These are phyloP conservation scores for Charaxes varanes DNA, from an alignment of 1,140 invertebrate species.

Conservation along the genomic window DNA sequence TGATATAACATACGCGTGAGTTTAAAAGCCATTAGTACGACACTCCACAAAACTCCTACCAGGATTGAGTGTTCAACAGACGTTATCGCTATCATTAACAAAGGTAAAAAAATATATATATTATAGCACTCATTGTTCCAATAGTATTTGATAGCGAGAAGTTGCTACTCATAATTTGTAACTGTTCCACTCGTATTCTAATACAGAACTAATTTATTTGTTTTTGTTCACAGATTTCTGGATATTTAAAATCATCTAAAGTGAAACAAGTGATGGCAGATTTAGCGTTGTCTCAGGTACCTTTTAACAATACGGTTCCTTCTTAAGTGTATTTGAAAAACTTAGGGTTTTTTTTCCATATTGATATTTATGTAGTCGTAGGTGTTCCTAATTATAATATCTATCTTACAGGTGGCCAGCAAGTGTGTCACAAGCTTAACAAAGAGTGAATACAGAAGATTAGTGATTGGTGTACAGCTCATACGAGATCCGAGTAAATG, in stretches of 20 bases:
- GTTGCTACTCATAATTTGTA: too few relatives aligned
- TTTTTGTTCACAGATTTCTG: slow-evolving; percentile 74
- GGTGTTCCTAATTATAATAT: background rate
- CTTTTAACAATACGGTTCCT: slow-evolving; percentile 2
- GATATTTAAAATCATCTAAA: slow-evolving; percentile 83
- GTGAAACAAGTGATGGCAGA: slow-evolving; percentile 91
- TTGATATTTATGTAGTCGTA: background rate
- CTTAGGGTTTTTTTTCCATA: too few relatives aligned
- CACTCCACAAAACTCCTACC: slow-evolving; percentile 88
- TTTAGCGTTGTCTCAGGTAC: slow-evolving; percentile 86
- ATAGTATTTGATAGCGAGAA: too few relatives aligned
- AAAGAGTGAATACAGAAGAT: slow-evolving; percentile 87
- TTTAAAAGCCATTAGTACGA: too few relatives aligned
- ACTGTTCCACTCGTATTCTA: too few relatives aligned
- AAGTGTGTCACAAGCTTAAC: slow-evolving; percentile 86
- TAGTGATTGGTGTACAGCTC: slow-evolving; percentile 90
- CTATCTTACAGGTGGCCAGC: slow-evolving; percentile 78
- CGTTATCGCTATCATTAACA: slow-evolving; percentile 85
- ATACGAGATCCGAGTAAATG: slow-evolving; percentile 87
- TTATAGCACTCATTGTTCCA: too few relatives aligned
- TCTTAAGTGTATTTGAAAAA: too few relatives aligned
- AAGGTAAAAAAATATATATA: too few relatives aligned
- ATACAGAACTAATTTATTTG: too few relatives aligned
- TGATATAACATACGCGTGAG: too few relatives aligned
- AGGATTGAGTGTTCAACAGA: slow-evolving; percentile 90